Evolutionary conservation across 1,140 invertebrate genomes (phyloP), one percentile per base, ranked within the genome.

Genomic region (Steinernema khuongi): DNA sequence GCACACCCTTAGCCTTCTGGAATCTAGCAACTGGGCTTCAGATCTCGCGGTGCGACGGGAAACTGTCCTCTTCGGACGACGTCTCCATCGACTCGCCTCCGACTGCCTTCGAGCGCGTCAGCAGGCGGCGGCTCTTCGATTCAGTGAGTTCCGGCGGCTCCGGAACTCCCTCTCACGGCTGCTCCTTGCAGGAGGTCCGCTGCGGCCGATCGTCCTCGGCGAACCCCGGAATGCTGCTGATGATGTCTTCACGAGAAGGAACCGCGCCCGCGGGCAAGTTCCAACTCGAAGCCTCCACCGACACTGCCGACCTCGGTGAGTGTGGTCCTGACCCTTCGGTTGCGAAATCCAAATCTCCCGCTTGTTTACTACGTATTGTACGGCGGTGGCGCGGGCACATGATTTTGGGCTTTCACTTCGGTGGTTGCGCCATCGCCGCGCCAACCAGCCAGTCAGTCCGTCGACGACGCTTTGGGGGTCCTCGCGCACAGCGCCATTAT

Each of bases 41-140:
- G 83, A 50, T 82, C 76, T 74, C 73, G 33, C 72, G 73, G 31
- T 76, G 74, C 41, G 75, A 70, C 29, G 73, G 72, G 31, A 84
- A 78, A 50, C 50, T 67, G 29, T 71, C 77, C 29, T 76, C 77
- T 50, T 77, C 80, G 18, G 77, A 75, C 67, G 75, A 77, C 31
- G 26, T 50, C 22, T 41, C 68, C 4, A 44, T 82, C 26, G 74
- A 77, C 43, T 32, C 80, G 66, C 69, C 70, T 31, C 72, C 75
- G 14, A 31, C 31, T n/a, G 72, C 22, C 70, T 76, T 66, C 68
- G 74, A 72, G 60, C 32, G 75, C 50, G 31, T 60, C 70, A 78
- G 72, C 31, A 43, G 68, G 36, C 66, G 33, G 33, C 22, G 50
- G 50, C 68, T 72, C 66, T 73, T 79, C 72, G 73, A 76, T n/a